Percentiles rank a stretch among this genome's conserved stretches.
These are phyloP conservation scores for Netta rufina DNA, from an alignment of 2,797 vertebrate species.

Conservation along the genomic window DNA sequence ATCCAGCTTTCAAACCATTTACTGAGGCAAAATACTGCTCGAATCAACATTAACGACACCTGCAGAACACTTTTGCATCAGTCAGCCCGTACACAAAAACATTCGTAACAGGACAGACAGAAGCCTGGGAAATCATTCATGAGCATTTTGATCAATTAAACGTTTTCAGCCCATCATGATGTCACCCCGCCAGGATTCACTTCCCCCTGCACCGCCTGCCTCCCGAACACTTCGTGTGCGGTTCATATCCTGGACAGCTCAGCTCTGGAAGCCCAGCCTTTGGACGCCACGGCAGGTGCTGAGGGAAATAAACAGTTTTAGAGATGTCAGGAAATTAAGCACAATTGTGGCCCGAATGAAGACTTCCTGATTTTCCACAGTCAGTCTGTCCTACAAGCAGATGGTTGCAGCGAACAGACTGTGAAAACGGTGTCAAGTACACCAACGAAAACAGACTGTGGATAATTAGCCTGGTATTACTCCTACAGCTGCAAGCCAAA, in stretches of 20 bases:
- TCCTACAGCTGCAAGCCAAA: conserved; percentile 36
- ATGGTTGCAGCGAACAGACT: conserved; percentile 45
- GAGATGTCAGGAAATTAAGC: conserved; percentile 15
- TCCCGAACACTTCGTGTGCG: not conserved
- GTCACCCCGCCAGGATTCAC: not conserved
- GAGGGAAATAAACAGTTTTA: not conserved
- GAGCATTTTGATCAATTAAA: not conserved
- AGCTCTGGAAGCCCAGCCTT: not conserved
- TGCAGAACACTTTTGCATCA: not conserved
- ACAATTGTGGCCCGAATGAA: not conserved
- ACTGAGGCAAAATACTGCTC: not conserved
- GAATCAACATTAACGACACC: not conserved
- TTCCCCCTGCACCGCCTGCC: not conserved
- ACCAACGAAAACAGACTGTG: conserved; percentile 34
- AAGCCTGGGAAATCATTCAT: not conserved
- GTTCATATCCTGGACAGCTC: no score
- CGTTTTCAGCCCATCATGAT: not conserved
- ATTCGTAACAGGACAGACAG: not conserved
- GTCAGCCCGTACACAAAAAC: not conserved
- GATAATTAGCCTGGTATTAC: conserved; percentile 40
- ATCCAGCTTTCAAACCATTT: not conserved
- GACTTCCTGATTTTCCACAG: conserved; percentile 24
- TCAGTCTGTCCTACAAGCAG: conserved; percentile 37
- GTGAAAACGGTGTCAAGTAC: conserved; percentile 20
- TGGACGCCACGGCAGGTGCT: not conserved